Evolutionary conservation across 2,888 invertebrate genomes (phyloP).

Genomic region (Elmis aenea): DNA sequence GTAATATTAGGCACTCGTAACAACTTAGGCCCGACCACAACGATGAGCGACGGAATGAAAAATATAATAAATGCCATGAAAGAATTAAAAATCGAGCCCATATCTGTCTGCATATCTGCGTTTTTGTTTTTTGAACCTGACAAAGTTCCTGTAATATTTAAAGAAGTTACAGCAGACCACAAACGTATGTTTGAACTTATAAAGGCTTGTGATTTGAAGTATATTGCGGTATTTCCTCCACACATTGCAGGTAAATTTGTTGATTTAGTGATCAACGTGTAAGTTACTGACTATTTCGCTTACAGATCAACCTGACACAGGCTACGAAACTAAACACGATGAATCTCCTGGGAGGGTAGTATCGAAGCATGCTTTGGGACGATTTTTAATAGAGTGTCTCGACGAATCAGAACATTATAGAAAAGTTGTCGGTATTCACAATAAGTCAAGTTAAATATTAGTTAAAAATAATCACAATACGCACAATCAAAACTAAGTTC

Average conservation of each 20-base stretch:
- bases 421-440: conserved; percentile 60
- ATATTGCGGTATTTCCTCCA: conserved; percentile 74
- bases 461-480: too few species aligned
- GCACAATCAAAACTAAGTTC: too few species aligned
- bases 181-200: conserved; percentile 67
- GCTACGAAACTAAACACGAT: conserved; percentile 58
- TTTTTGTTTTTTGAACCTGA: conserved; percentile 70
- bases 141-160: conserved; percentile 72
- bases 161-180: conserved; percentile 71
- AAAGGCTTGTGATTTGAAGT: conserved; percentile 63
- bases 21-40: conserved; percentile 69
- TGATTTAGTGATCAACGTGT: too few species aligned
- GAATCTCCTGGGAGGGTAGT: conserved; percentile 64
- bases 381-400: conserved; percentile 69
- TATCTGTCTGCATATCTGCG: conserved; percentile 77
- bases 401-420: conserved; percentile 65
- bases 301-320: conserved; percentile 61
- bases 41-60: conserved; percentile 72
- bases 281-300: conserved; percentile 3
- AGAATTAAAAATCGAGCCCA: conserved; percentile 57
- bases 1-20: conserved; percentile 76
- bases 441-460: too few species aligned
- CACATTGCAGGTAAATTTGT: conserved; percentile 65
- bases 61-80: conserved; percentile 81
- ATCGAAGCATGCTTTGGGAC: conserved; percentile 72